These are phyloP conservation scores for Chrysolina oricalcia DNA, from an alignment of 2,888 invertebrate genomes.

Conservation along the genomic window DNA sequence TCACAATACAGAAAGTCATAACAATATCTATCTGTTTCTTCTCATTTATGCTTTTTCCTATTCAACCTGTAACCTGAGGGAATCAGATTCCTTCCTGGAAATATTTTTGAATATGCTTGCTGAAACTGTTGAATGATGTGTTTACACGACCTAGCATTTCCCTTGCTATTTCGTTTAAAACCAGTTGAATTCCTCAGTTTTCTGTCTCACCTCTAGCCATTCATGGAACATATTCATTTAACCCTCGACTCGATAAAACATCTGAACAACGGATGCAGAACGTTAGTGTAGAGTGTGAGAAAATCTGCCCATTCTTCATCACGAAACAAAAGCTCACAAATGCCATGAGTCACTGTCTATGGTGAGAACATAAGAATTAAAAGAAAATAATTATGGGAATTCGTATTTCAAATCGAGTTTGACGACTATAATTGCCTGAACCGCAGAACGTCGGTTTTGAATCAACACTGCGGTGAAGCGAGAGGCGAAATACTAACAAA, in stretches of 20 bases:
- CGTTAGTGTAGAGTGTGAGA: conserved; percentile 11
- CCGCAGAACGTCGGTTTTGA: neutral
- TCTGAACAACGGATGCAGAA: conserved; percentile 9
- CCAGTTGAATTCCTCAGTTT: no score
- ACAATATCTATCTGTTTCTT: no score
- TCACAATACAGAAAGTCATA: no score
- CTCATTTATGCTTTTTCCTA: no score
- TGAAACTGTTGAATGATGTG: no score
- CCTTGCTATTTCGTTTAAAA: no score
- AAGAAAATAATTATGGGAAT: conserved; percentile 8
- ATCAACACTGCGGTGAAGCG: neutral
- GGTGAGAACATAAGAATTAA: conserved; percentile 16
- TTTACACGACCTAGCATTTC: no score
- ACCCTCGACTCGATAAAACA: neutral
- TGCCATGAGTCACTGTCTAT: conserved; percentile 8
- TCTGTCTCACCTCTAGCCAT: no score
- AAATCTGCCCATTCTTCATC: neutral
- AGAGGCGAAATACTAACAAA: neutral
- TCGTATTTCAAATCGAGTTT: neutral
- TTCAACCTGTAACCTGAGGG: no score
- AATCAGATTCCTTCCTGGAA: no score
- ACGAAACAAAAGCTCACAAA: neutral
- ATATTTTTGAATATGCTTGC: no score
- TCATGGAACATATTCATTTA: neutral
- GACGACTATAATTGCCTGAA: neutral